Conservation (phyloP, 2,888 invertebrate genomes). For the Coremacera marginata region DNA sequence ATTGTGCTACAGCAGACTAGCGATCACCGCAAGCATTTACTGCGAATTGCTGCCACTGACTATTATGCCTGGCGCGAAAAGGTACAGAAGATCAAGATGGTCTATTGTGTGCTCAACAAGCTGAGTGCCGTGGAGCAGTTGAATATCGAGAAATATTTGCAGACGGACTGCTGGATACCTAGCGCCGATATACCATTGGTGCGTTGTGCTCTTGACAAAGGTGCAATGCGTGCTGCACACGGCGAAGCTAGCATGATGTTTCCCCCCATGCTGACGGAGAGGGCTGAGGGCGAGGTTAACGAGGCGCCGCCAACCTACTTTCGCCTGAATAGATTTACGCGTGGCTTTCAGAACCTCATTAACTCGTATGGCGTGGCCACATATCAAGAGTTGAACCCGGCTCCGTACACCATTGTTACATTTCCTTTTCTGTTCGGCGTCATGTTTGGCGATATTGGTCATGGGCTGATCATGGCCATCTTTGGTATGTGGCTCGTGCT, state of each 20-base stretch:
- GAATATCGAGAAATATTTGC: conserved; percentile 79
- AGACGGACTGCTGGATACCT: conserved; percentile 91
- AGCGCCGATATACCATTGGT: conserved; percentile 76
- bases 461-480: conserved; percentile 84
- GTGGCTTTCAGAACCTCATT: conserved; percentile 83
- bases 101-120: conserved; percentile 90
- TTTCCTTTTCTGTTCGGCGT: conserved; percentile 96
- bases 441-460: conserved; percentile 97
- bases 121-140: conserved; percentile 84
- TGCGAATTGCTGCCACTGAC: conserved; percentile 62
- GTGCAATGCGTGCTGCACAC: conserved; percentile 83
- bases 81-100: conserved; percentile 86
- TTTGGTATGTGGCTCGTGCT: conserved; percentile 86
- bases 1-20: conserved; percentile 80
- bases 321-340: conserved; percentile 90
- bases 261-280: conserved; percentile 87
- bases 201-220: conserved; percentile 81
- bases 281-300: not conserved
- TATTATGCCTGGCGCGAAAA: conserved; percentile 80
- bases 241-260: conserved; percentile 71
- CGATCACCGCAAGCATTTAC: conserved; percentile 80
- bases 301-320: conserved; percentile 86
- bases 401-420: conserved; percentile 87
- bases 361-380: conserved; percentile 93
- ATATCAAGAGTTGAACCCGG: conserved; percentile 93